These are phyloP conservation scores for Abscondita cerata DNA, from an alignment of 2,888 invertebrate genomes.

Conservation along the genomic window DNA sequence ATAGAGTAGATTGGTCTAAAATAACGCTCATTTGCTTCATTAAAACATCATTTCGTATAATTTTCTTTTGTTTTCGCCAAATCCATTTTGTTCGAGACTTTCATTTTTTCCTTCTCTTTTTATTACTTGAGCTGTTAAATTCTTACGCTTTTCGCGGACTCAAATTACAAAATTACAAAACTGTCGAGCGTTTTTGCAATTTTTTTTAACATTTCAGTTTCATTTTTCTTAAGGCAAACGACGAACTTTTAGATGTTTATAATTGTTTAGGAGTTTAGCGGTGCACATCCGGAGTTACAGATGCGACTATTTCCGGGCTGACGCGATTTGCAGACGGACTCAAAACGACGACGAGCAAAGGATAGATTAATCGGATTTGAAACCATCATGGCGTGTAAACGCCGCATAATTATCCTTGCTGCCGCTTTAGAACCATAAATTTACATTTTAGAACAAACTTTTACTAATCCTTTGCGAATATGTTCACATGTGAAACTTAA, in stretches of 20 bases:
- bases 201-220: neutral
- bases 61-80: constrained; percentile 30
- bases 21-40: constrained; percentile 34
- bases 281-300: constrained; percentile 32
- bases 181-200: no score
- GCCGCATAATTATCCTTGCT: constrained; percentile 56
- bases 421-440: constrained; percentile 52
- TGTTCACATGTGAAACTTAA: constrained; percentile 30
- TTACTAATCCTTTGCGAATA: constrained; percentile 47
- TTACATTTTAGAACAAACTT: constrained; percentile 56
- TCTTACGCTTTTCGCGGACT: constrained; percentile 31
- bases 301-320: constrained; percentile 38
- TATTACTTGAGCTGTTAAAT: constrained; percentile 32
- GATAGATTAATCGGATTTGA: constrained; percentile 58
- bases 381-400: constrained; percentile 59
- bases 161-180: no score
- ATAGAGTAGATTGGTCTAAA: constrained; percentile 17
- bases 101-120: neutral
- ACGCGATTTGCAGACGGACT: constrained; percentile 33
- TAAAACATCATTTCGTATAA: constrained; percentile 36
- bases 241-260: constrained; percentile 40
- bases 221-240: constrained; percentile 36
- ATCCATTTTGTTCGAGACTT: constrained; percentile 4
- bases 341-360: constrained; percentile 41
- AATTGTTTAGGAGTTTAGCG: constrained; percentile 43